Percentiles rank a stretch among this genome's conserved stretches.
These are phyloP conservation scores for Metalampra italica DNA, from an alignment of 2,888 invertebrate species.

Conservation along the genomic window DNA sequence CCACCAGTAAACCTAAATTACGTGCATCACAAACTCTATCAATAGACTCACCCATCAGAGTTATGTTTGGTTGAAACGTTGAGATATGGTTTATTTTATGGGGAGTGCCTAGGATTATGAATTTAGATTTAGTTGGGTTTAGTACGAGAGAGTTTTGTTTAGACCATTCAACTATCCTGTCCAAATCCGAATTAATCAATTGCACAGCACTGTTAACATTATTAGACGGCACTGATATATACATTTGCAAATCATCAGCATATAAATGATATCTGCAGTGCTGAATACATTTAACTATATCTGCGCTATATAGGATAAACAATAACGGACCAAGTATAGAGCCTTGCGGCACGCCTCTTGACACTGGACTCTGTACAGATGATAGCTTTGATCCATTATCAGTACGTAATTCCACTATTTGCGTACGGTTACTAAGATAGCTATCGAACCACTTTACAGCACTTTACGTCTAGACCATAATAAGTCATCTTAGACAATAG, in stretches of 20 bases:
- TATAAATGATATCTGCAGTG: constrained; percentile 11
- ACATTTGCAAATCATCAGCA: constrained; percentile 12
- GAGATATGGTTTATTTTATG: constrained; percentile 5
- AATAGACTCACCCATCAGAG: not conserved
- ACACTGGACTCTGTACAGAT: not conserved
- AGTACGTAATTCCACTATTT: not conserved
- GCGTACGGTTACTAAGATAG: not conserved
- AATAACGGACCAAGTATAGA: constrained; percentile 12
- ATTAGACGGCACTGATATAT: constrained; percentile 1
- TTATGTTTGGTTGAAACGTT: constrained; percentile 8
- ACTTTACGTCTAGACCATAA: constrained; percentile 5
- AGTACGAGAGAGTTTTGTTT: no score
- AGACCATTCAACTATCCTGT: constrained; percentile 4
- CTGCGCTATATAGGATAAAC: constrained; percentile 12
- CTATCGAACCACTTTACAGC: constrained; percentile 4
- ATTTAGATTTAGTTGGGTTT: no score
- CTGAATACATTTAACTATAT: constrained; percentile 2
- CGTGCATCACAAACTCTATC: constrained; percentile 8
- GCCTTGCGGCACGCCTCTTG: constrained; percentile 10
- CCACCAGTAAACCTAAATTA: constrained; percentile 10
- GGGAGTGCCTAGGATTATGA: no score
- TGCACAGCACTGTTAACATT: not conserved
- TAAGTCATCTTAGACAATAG: constrained; percentile 16
- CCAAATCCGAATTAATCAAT: constrained; percentile 5
- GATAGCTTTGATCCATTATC: not conserved